Conservation (phyloP, 1,140 invertebrate species). For the Atta colombica region DNA sequence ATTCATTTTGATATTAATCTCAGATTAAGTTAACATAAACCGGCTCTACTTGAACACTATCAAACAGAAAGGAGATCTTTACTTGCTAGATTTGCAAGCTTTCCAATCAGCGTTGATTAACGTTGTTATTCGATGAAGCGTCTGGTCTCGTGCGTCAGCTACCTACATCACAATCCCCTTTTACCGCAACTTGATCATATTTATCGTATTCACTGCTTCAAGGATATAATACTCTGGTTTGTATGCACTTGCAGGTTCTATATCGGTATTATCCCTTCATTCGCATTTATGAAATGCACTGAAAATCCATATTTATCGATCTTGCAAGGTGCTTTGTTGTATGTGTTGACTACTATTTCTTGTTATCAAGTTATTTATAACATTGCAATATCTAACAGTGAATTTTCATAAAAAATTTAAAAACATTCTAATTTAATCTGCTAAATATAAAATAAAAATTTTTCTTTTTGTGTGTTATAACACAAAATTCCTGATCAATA, state of each 20-base stretch:
- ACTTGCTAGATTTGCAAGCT: conserved; percentile 29
- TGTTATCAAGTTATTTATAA: neutral
- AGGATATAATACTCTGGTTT: conserved; percentile 28
- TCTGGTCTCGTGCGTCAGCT: conserved; percentile 5
- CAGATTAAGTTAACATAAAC: conserved; percentile 47
- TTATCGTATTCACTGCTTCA: conserved; percentile 33
- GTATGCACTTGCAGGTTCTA: neutral
- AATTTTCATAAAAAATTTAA: neutral
- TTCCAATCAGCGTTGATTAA: conserved; percentile 63
- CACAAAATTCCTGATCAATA: neutral
- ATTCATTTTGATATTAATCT: conserved; percentile 39
- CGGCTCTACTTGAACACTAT: conserved; percentile 35
- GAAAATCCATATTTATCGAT: neutral
- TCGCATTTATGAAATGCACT: conserved; percentile 13
- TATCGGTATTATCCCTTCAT: conserved; percentile 5
- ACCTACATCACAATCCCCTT: conserved; percentile 60
- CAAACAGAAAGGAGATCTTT: conserved; percentile 25
- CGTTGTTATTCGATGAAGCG: conserved; percentile 38
- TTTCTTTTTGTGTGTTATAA: neutral
- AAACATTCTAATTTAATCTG: neutral
- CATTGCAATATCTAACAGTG: neutral
- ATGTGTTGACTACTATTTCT: neutral
- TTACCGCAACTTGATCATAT: conserved; percentile 36
- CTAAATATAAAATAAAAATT: neutral
- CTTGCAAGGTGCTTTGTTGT: neutral